phyloP scores from a whole-genome alignment of 1,140 invertebrate species.

The Drosophila ananassae region DNA sequence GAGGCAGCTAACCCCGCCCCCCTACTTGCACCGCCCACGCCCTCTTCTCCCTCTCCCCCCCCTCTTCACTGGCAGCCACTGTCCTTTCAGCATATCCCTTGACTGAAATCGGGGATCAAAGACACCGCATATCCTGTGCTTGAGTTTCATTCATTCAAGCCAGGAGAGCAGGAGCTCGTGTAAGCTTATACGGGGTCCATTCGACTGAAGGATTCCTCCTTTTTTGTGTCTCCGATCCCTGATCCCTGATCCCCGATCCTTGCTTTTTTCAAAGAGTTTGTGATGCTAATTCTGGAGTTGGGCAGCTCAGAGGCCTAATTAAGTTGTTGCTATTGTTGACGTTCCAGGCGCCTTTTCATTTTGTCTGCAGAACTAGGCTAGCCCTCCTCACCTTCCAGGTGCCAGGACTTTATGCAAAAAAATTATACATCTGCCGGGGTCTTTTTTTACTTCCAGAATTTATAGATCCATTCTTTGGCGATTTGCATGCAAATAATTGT shows the following conservation, averaged over 20 bases:
- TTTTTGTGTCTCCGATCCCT: background rate
- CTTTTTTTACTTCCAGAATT: background rate
- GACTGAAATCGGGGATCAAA: constrained; percentile 51
- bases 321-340: constrained; percentile 45
- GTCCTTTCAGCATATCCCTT: background rate
- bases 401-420: background rate
- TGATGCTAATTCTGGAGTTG: constrained; percentile 49
- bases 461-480: too few species aligned
- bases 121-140: constrained; percentile 71
- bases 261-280: constrained; percentile 1
- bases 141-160: constrained; percentile 69
- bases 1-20: constrained; percentile 22
- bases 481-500: too few species aligned
- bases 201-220: constrained; percentile 9
- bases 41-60: background rate
- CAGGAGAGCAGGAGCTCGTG: constrained; percentile 17
- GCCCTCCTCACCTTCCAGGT: background rate
- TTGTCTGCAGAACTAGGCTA: background rate
- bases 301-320: constrained; percentile 55
- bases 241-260: background rate
- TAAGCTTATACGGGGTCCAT: constrained; percentile 49
- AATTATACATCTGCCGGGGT: background rate
- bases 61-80: too few species aligned
- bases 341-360: background rate
- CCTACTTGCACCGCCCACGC: constrained; percentile 18